Percentiles rank a stretch among this genome's conserved stretches.
phyloP scores from a whole-genome alignment of 1,140 invertebrate genomes.

The Philopotamus ludificatus region DNA sequence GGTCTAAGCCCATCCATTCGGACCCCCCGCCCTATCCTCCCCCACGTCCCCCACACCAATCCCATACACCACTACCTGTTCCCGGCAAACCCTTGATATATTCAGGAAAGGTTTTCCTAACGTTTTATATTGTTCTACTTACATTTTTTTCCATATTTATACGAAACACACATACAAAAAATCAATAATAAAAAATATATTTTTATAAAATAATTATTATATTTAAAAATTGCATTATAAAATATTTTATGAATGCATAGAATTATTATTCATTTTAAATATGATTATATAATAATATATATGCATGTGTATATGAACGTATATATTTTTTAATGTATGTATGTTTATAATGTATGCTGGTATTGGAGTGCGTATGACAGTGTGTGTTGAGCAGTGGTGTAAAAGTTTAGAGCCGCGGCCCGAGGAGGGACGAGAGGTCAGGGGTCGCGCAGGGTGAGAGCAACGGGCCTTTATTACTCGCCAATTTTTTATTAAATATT shows the following conservation, averaged over 20 bases:
- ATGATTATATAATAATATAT: too few species aligned
- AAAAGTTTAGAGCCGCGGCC: slow-evolving; percentile 39
- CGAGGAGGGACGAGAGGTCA: slow-evolving; percentile 33
- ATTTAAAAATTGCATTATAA: too few species aligned
- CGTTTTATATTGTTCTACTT: background rate
- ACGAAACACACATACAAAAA: too few species aligned
- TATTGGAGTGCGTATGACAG: slow-evolving; percentile 9
- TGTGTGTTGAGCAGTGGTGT: slow-evolving; percentile 37
- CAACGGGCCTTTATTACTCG: slow-evolving; percentile 10
- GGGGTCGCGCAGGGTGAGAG: slow-evolving; percentile 31
- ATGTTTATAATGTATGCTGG: background rate
- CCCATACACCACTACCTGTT: background rate
- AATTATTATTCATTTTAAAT: too few species aligned
- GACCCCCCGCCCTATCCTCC: background rate
- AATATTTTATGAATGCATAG: too few species aligned
- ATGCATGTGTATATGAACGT: too few species aligned
- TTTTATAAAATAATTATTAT: too few species aligned
- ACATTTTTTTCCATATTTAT: too few species aligned
- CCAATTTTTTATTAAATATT: too few species aligned
- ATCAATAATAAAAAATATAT: too few species aligned
- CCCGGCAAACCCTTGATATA: slow-evolving; percentile 22
- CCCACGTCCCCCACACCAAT: background rate
- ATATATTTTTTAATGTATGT: too few species aligned
- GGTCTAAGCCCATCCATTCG: slow-evolving; percentile 2
- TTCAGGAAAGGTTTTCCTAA: slow-evolving; percentile 25